Percentiles rank a stretch among this genome's conserved stretches.
Evolutionary conservation across 2,797 vertebrate genomes (phyloP).

Genomic region (Liasis olivaceus): DNA sequence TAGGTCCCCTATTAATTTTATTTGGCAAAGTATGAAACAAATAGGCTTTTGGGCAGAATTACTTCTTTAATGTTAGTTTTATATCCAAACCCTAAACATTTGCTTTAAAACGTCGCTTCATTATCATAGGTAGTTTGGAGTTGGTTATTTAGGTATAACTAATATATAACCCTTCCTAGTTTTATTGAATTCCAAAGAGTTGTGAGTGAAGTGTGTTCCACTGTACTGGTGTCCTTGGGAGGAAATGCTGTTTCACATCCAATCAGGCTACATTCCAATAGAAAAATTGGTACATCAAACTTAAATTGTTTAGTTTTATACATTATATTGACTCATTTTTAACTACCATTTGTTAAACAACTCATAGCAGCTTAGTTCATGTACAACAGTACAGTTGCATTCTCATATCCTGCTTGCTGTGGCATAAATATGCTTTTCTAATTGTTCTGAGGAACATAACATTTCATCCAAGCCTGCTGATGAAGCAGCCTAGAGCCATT

Average conservation of each 20-base stretch:
- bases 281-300: neutral
- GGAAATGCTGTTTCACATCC: neutral
- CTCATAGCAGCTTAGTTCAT: neutral
- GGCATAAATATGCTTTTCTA: neutral
- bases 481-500: neutral
- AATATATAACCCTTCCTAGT: neutral
- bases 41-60: neutral
- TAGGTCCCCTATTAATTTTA: neutral
- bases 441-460: neutral
- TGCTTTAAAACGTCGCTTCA: slow-evolving; percentile 19
- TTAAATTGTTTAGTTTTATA: neutral
- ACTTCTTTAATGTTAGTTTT: slow-evolving; percentile 3
- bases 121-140: neutral
- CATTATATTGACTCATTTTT: neutral
- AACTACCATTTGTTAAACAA: neutral
- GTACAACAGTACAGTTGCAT: neutral
- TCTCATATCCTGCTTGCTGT: neutral
- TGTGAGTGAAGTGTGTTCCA: neutral
- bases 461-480: neutral
- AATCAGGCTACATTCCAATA: neutral
- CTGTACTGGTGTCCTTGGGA: neutral
- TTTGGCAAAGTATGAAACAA: neutral
- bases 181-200: neutral
- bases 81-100: neutral
- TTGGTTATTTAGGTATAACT: neutral